phyloP scores from a whole-genome alignment of 2,113 vertebrate species.

The Dolichotis patagonum region DNA sequence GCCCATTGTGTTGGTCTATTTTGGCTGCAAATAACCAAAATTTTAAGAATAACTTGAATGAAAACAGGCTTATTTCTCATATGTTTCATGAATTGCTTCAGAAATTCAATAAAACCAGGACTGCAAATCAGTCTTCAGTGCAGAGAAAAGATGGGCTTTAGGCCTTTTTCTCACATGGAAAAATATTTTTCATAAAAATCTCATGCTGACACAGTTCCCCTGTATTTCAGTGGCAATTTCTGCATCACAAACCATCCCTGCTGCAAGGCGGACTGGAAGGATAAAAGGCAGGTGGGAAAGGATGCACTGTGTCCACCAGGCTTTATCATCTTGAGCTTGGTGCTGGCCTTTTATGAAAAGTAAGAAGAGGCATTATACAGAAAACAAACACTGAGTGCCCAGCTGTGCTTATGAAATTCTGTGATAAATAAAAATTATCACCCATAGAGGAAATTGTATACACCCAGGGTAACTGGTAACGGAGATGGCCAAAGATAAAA shows the following conservation, averaged over 20 bases:
- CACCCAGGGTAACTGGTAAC: background rate
- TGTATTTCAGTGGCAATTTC: background rate
- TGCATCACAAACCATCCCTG: background rate
- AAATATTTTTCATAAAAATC: background rate
- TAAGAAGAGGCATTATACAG: background rate
- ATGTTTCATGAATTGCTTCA: background rate
- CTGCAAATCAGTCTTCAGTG: background rate
- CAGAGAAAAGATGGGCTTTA: background rate
- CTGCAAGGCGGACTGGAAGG: background rate
- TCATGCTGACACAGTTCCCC: background rate
- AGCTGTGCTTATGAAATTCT: background rate
- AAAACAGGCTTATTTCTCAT: background rate
- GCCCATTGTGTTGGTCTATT: background rate
- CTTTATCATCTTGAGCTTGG: background rate
- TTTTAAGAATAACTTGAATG: background rate
- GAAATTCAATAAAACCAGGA: background rate
- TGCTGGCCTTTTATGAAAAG: background rate
- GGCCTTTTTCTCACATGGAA: background rate
- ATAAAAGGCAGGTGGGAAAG: background rate
- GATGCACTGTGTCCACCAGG: background rate
- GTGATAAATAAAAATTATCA: background rate
- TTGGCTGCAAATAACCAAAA: background rate
- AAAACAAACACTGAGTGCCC: background rate
- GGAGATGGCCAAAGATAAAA: background rate
- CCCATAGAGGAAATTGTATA: background rate